phyloP scores from a whole-genome alignment of 2,888 invertebrate genomes.

The Lasioglossum pauxillum region DNA sequence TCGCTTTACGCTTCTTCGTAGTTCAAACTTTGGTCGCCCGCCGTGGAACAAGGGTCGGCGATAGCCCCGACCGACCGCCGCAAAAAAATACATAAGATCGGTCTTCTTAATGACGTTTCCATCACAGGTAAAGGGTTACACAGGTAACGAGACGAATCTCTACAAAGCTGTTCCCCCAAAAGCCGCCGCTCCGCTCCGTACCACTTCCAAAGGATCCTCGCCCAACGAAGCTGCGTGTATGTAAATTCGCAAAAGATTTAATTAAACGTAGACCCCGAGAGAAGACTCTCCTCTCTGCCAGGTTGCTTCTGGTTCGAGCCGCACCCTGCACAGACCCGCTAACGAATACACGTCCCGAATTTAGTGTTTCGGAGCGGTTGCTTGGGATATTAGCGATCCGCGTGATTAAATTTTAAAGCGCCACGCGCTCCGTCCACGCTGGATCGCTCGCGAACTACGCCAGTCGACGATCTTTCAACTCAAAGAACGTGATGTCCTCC shows the following conservation, averaged over 20 bases:
- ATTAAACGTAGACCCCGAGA: slow-evolving; percentile 79
- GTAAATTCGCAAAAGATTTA: slow-evolving; percentile 83
- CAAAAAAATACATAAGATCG: slow-evolving; percentile 52
- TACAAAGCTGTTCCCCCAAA: slow-evolving; percentile 73
- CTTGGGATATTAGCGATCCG: slow-evolving; percentile 36
- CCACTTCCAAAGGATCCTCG: slow-evolving; percentile 76
- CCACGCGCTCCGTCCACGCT: background rate
- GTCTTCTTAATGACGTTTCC: slow-evolving; percentile 51
- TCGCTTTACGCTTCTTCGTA: slow-evolving; percentile 12
- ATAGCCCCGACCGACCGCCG: background rate
- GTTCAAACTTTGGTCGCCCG: slow-evolving; percentile 9
- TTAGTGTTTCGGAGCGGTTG: slow-evolving; percentile 46
- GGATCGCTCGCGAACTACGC: background rate
- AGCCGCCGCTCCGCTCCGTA: slow-evolving; percentile 38
- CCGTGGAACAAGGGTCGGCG: slow-evolving; percentile 35
- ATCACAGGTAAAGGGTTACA: slow-evolving; percentile 43
- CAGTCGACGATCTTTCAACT: background rate
- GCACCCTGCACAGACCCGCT: slow-evolving; percentile 29
- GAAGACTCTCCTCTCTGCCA: slow-evolving; percentile 53
- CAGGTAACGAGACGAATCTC: slow-evolving; percentile 77
- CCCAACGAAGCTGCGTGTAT: slow-evolving; percentile 73
- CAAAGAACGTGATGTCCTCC: background rate
- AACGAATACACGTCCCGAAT: slow-evolving; percentile 59
- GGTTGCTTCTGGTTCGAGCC: slow-evolving; percentile 23
- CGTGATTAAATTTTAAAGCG: slow-evolving; percentile 42